Percentiles rank a stretch among this genome's conserved stretches.
phyloP scores from a whole-genome alignment of 2,797 vertebrate genomes.

The Lophura swinhoii region DNA sequence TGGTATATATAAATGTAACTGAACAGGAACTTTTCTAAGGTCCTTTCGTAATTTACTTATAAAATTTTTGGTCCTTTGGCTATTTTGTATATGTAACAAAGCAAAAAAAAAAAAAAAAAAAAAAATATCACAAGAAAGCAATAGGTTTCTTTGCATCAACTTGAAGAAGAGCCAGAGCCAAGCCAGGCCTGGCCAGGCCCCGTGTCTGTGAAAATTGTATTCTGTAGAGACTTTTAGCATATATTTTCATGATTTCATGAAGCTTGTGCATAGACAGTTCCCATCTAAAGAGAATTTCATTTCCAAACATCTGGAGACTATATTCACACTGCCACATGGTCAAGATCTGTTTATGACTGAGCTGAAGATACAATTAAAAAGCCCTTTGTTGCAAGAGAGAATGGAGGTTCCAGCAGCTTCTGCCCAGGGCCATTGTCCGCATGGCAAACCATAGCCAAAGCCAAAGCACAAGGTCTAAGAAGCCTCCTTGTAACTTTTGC shows the following conservation, averaged over 20 bases:
- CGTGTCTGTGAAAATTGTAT: background rate
- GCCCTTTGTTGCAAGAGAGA: background rate
- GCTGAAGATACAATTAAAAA: background rate
- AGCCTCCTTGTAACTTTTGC: background rate
- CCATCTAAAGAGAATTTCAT: background rate
- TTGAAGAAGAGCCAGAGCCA: background rate
- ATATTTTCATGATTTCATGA: background rate
- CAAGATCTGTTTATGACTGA: background rate
- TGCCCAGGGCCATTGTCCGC: background rate
- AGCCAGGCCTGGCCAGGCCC: background rate
- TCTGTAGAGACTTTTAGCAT: background rate
- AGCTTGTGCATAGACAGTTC: background rate
- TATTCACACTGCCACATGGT: background rate
- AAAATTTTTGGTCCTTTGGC: background rate
- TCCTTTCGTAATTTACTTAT: background rate
- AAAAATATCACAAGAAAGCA: background rate
- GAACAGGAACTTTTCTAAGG: background rate
- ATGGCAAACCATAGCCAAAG: background rate
- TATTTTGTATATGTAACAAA: background rate
- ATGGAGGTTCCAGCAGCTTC: background rate
- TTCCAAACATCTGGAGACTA: background rate
- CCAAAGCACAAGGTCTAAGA: background rate
- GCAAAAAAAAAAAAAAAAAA: background rate
- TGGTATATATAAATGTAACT: fast-evolving
- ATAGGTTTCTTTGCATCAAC: background rate